Evolutionary conservation across 2,113 vertebrate species (phyloP).

Genomic region (Pluvialis apricaria): DNA sequence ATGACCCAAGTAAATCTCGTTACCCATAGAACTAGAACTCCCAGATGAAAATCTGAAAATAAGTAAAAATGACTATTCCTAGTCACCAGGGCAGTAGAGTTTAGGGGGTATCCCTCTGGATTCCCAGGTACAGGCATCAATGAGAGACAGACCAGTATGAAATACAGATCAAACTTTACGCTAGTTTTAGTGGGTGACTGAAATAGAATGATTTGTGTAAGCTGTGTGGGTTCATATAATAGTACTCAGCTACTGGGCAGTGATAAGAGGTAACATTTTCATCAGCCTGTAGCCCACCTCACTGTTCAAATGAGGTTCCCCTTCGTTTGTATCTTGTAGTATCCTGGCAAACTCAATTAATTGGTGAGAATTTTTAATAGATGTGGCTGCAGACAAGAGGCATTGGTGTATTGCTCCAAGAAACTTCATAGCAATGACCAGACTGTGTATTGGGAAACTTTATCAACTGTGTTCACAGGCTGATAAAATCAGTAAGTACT

Average conservation of each 20-base stretch:
- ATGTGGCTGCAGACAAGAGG: neutral
- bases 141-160: neutral
- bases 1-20: neutral
- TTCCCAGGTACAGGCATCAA: neutral
- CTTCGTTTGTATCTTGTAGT: neutral
- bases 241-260: neutral
- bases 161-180: neutral
- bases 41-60: neutral
- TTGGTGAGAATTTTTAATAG: neutral
- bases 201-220: neutral
- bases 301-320: neutral
- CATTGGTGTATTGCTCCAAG: neutral
- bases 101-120: neutral
- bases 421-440: neutral
- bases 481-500: neutral
- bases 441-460: neutral
- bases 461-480: neutral
- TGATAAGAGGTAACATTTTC: neutral
- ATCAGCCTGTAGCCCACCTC: neutral
- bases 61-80: neutral
- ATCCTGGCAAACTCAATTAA: neutral
- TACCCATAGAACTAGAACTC: neutral
- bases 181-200: neutral
- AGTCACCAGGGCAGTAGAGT: neutral
- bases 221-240: accelerated